Conservation (phyloP, 2,113 vertebrate species). For the Conger conger region DNA sequence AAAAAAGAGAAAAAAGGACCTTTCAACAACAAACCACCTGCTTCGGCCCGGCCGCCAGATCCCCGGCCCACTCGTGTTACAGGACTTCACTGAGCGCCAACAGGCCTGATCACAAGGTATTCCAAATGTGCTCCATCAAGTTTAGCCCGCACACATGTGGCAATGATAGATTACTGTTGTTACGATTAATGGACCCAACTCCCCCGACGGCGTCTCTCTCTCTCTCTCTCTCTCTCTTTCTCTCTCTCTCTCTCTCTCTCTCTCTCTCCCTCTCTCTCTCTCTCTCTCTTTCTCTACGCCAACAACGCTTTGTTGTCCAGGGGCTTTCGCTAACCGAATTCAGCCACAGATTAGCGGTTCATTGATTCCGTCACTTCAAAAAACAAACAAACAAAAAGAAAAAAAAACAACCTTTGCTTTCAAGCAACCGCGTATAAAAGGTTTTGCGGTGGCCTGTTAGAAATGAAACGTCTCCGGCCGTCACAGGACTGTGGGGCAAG, state of each 20-base stretch:
- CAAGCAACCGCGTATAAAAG: not conserved
- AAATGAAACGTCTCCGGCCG: not conserved
- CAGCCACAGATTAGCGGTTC: slow-evolving; percentile 29
- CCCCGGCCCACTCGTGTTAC: slow-evolving; percentile 22
- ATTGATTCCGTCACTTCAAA: slow-evolving; percentile 32
- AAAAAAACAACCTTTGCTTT: not conserved
- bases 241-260: not conserved
- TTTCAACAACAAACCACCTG: not conserved
- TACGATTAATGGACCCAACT: slow-evolving; percentile 36
- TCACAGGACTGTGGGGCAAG: not conserved
- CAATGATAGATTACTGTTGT: slow-evolving; percentile 34
- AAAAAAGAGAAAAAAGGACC: not conserved
- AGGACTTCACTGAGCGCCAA: slow-evolving; percentile 23
- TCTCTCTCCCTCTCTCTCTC: not conserved
- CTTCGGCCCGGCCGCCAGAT: not conserved
- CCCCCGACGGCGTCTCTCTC: not conserved
- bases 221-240: not conserved
- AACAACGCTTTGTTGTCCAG: slow-evolving; percentile 24
- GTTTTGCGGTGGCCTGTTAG: not conserved
- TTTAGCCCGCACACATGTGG: slow-evolving; percentile 27
- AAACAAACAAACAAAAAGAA: not conserved
- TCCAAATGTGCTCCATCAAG: slow-evolving; percentile 43
- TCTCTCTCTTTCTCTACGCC: slow-evolving; percentile 7
- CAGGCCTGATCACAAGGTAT: slow-evolving; percentile 35
- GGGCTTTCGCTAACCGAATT: slow-evolving; percentile 20